Base-by-base conservation (phyloP, 2,888 invertebrate genomes). In the Drosophila emarginata region DNA sequence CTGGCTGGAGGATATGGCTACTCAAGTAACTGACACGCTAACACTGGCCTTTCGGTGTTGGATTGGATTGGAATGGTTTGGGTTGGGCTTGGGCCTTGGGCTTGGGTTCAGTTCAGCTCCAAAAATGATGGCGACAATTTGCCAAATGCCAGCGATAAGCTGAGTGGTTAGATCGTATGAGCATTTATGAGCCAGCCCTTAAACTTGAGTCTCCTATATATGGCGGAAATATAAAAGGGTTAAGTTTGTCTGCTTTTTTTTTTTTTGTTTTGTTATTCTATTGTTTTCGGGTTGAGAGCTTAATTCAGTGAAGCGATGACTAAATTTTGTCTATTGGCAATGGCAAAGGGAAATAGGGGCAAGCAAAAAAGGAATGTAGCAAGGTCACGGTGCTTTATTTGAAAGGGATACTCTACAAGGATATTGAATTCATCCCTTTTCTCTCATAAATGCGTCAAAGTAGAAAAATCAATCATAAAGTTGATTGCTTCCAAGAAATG, bases 61-160 rank as follows among this genome's bases (percentile, higher is more conserved):
- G 57, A 32, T 74, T 69, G 60, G 39, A n/a, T n/a, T n/a, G n/a
- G 11, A 28, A 51, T 59, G 36, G 0, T 21, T 78, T 70, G 45
- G 54, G 63, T 60, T 60, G 69, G 57, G 28, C 74, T 69, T 62
- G 36, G 5, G 39, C n/a, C n/a, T 59, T 59, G 36, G 0, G 28
- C 78, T 70, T 74, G 63, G 64, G 73, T 78, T 37, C 68, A 4
- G 4, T 28, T 40, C 52, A n/a, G 53, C 39, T 51, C 15, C 40
- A 32, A 50, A 67, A 77, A 88, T 77, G 78, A 80, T 70, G 83
- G 87, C 87, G 82, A 82, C 88, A 82, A 82, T 82, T 88, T 88
- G 88, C 80, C 88, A 82, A 45, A 82, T 82, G 87, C 83, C 78
- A 61, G 88, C 65, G 82, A 88, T 82, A 82, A 82, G 86, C 72